Base-by-base conservation (phyloP, 2,113 vertebrate species). In the Parotia lawesii region DNA sequence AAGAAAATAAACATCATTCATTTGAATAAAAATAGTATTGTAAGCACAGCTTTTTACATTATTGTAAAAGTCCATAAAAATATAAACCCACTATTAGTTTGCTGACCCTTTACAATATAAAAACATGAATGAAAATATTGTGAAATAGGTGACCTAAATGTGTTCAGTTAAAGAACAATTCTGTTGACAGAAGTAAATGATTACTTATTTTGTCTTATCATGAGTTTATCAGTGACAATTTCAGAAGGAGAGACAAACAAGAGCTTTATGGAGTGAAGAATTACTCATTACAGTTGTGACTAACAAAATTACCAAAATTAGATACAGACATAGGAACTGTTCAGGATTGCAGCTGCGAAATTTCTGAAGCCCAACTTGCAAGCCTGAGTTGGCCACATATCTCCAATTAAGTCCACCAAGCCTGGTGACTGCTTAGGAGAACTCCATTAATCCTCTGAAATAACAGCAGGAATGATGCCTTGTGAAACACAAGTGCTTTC, bases 1-100 rank as follows among this genome's bases (percentile, higher is more conserved):
- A 89, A 58, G 62, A 94, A 84, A 85, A 40, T 51, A 74, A 92
- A 83, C 70, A 38, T 62, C n/a, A 91, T 87, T 89, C 23, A n/a
- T 93, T 94, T 84, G 48, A 74, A 79, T 92, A 94, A 95, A 96
- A 96, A 96, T 45, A 93, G 84, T 23, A 84, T 13, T 69, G 25
- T 31, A 85, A 96, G 92, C 60, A 65, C 14, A 57, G 12, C 28
- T 85, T 78, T 89, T 78, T 50, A 85, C 83, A 57, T 74, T 47
- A 66, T 24, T 89, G 33, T n/a, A 79, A 28, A 96, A 95, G n/a
- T 88, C 61, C 47, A 48, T 90, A 74, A 64, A 92, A 95, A 94
- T 86, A 94, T 25, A 95, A 94, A 53, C 23, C 16, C 13, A 47
- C 48, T 66, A 69, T 60, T 88, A 89, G 38, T 80, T 78, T 40